Evolutionary conservation across 2,888 invertebrate genomes (phyloP).

Genomic region (Hybos culiciformis): DNA sequence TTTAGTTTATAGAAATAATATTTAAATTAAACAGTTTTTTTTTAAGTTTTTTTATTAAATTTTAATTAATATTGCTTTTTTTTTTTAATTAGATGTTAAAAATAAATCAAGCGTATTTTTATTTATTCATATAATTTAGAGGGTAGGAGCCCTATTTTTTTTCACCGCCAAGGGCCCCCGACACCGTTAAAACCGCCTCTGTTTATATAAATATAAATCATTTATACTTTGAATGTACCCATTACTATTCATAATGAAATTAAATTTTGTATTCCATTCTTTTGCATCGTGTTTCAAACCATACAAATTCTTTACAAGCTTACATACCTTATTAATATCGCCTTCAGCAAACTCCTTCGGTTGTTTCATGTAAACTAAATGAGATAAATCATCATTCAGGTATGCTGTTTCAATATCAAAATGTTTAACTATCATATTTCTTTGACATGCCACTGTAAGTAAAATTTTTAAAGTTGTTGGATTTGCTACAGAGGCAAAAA

Average conservation of each 20-base stretch:
- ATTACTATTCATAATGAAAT: neutral
- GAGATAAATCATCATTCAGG: neutral
- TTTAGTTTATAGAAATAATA: no score
- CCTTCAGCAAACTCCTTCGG: neutral
- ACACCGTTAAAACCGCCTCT: no score
- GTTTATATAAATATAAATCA: neutral
- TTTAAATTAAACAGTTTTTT: no score
- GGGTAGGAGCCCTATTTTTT: no score
- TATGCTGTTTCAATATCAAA: conserved; percentile 1
- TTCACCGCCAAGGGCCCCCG: no score
- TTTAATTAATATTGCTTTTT: no score
- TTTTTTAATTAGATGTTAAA: no score
- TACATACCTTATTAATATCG: neutral
- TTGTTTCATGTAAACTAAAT: conserved; percentile 1
- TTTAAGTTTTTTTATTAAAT: no score
- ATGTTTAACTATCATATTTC: neutral
- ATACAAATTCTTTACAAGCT: conserved; percentile 1
- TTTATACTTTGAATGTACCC: neutral
- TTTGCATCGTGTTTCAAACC: conserved; percentile 1
- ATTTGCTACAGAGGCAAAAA: conserved; percentile 1
- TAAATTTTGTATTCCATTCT: conserved; percentile 3
- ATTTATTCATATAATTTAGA: no score
- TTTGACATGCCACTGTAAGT: conserved; percentile 1
- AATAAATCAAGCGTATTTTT: no score
- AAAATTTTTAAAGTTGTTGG: conserved; percentile 1